phyloP scores from a whole-genome alignment of 2,797 vertebrate species.

The Acanthiza pusilla region DNA sequence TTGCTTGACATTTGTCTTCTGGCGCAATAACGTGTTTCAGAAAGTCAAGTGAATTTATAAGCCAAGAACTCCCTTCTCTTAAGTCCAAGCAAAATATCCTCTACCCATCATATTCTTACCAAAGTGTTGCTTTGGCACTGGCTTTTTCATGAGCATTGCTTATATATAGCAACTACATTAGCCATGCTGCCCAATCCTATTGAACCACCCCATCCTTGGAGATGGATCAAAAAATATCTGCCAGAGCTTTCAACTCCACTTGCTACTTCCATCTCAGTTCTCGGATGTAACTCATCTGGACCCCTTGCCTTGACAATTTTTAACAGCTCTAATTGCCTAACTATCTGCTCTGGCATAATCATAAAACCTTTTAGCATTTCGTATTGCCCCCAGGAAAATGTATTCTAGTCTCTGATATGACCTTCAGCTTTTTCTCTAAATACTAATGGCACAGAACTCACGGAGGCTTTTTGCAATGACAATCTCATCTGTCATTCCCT shows the following conservation, averaged over 20 bases:
- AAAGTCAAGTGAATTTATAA: constrained; percentile 30
- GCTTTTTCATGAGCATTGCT: not conserved
- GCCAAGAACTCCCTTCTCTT: not conserved
- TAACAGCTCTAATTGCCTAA: constrained; percentile 38
- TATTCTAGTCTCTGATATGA: not conserved
- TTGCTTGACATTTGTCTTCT: constrained; percentile 38
- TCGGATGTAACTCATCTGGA: not conserved
- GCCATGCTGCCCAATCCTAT: not conserved
- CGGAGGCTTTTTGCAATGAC: not conserved
- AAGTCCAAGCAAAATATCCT: not conserved
- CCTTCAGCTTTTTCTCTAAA: constrained; percentile 27
- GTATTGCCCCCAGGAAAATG: constrained; percentile 4
- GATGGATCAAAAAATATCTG: not conserved
- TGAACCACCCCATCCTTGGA: not conserved
- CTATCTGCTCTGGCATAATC: constrained; percentile 24
- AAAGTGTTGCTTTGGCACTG: not conserved
- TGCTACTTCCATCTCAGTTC: not conserved
- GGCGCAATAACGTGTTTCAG: constrained; percentile 26
- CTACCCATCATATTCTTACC: not conserved
- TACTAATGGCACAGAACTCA: not conserved
- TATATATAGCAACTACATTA: not conserved
- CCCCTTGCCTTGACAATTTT: constrained; percentile 23
- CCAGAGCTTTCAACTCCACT: not conserved
- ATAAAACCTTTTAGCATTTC: constrained; percentile 32
- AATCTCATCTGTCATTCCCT: not conserved